Evolutionary conservation across 2,113 vertebrate genomes (phyloP).

Genomic region (Rhea americana): DNA sequence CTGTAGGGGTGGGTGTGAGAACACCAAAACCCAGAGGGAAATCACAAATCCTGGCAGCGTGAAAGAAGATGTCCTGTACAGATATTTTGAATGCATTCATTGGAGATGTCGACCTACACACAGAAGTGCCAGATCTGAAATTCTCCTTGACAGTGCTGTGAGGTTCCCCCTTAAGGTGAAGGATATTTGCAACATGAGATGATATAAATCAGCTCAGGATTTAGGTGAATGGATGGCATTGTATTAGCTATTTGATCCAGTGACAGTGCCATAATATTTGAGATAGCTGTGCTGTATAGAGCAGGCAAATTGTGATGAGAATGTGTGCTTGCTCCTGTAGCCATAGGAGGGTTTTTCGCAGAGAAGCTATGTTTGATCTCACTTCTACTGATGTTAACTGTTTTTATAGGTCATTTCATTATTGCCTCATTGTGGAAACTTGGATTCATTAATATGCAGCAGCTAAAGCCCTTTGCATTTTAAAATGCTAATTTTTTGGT

Average conservation of each 20-base stretch:
- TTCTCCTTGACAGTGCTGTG: background rate
- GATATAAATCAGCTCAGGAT: background rate
- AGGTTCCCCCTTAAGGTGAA: background rate
- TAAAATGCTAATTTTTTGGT: constrained; percentile 53
- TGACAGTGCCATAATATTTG: background rate
- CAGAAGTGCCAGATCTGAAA: background rate
- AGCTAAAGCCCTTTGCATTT: constrained; percentile 46
- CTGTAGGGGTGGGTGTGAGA: background rate
- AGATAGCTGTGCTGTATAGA: background rate
- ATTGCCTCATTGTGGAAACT: constrained; percentile 38
- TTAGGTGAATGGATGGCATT: background rate
- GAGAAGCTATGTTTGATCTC: constrained; percentile 32
- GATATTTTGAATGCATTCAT: background rate
- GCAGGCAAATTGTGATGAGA: background rate
- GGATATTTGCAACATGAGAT: background rate
- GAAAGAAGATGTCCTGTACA: background rate
- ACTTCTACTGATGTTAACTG: constrained; percentile 32
- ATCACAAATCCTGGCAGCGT: background rate
- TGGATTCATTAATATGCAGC: constrained; percentile 56
- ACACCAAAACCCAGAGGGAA: background rate
- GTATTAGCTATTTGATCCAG: background rate
- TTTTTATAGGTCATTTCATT: constrained; percentile 59
- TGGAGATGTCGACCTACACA: background rate
- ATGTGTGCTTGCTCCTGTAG: background rate
- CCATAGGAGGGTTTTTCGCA: background rate